Evolutionary conservation across 2,113 vertebrate species (phyloP), one percentile per base, ranked within the genome.

Genomic region (Amblyopsis rosae): DNA sequence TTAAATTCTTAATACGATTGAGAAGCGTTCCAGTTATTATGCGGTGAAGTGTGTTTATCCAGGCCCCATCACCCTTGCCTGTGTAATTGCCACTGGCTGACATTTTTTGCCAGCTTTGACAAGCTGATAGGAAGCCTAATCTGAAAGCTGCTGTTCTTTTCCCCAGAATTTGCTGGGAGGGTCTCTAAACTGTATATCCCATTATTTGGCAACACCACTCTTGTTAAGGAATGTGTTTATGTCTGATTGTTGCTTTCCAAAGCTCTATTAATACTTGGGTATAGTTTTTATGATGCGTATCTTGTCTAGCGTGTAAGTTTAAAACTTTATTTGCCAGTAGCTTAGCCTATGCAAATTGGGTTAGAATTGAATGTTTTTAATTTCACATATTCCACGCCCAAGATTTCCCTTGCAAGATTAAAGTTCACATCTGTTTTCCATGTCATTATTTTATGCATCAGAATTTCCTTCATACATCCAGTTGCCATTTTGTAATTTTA

Each of bases 211-310:
- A 41, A 33, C 77, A 61, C 57, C 61, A 55, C 64, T 72, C 55
- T 64, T 83, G 76, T 81, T 90, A 72, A 81, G 74, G 71, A 81
- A 76, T 75, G 17, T 73, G 69, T 81, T 86, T 69, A 59, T 47
- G 33, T 49, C 65, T 83, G 81, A 89, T 90, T 87, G 82, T 86
- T 86, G 80, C 78, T 61, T 70, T 70, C 16, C 65, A 72, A 79
- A 88, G 85, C 86, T 85, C 88, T 65, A 88, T 91, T 90, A 90
- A 88, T 83, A 83, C 75, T 86, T 91, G 88, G 90, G 49, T 46
- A 8, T 41, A 41, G 79, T 70, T 75, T 84, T 79, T 74, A 75
- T 72, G 80, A 79, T 59, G 80, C 67, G 67, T 54, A 71, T 51
- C 70, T 58, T 56, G 35, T 41, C 35, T 41, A 41, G 35, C 35